Conservation (phyloP, 2,113 vertebrate genomes). For the Xiphophorus couchianus region DNA sequence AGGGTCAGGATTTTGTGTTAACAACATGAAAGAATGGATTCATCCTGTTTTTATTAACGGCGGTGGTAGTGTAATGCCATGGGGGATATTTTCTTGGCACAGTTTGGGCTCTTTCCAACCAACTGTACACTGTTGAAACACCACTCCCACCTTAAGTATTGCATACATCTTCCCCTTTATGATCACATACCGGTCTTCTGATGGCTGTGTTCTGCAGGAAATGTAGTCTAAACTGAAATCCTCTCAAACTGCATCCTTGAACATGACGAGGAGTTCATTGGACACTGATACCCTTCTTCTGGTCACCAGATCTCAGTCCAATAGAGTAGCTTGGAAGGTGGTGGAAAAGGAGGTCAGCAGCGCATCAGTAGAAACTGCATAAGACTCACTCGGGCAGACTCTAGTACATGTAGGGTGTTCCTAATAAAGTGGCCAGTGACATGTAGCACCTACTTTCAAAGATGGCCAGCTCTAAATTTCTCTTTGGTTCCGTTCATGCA, state of each 20-base stretch:
- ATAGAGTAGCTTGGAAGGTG: no score
- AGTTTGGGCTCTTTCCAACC: background rate
- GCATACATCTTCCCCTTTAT: no score
- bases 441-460: background rate
- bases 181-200: background rate
- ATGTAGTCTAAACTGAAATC: background rate
- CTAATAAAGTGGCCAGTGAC: no score
- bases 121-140: background rate
- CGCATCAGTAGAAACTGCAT: background rate
- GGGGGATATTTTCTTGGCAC: background rate
- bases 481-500: background rate
- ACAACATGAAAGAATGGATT: no score
- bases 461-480: background rate
- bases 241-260: background rate
- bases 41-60: background rate
- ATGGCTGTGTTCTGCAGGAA: no score
- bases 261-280: background rate
- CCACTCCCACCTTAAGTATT: background rate
- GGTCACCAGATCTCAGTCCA: background rate
- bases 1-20: no score
- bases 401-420: no score
- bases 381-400: background rate
- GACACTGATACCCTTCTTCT: no score
- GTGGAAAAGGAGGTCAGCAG: background rate
- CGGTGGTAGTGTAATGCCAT: background rate